These are phyloP conservation scores for Hyperoplus immaculatus DNA, from an alignment of 2,797 vertebrate genomes.

Conservation along the genomic window DNA sequence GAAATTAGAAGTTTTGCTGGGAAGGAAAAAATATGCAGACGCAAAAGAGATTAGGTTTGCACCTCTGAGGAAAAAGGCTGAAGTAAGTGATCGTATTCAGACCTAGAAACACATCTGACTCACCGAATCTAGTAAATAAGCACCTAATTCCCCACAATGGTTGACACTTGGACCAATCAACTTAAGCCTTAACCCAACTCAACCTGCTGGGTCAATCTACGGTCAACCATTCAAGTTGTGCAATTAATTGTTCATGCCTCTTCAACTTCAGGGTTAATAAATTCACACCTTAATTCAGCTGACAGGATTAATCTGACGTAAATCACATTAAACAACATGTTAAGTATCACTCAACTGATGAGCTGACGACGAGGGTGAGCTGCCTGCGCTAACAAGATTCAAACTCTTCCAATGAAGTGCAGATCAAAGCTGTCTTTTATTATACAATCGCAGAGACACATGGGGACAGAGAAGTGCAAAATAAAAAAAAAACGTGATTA, in stretches of 20 bases:
- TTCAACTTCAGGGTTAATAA: neutral
- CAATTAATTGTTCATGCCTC: neutral
- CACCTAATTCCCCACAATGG: neutral
- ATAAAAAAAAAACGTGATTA: slow-evolving; percentile 36
- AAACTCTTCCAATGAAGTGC: slow-evolving; percentile 32
- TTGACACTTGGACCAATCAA: slow-evolving; percentile 15
- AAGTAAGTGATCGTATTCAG: slow-evolving; percentile 2
- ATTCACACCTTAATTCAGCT: slow-evolving; percentile 5
- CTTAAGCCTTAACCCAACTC: slow-evolving; percentile 8
- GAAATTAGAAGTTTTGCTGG: slow-evolving; percentile 5
- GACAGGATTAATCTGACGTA: slow-evolving; percentile 2
- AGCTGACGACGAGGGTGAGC: neutral
- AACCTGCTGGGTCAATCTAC: slow-evolving; percentile 14
- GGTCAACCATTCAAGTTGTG: neutral
- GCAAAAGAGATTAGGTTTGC: slow-evolving; percentile 9
- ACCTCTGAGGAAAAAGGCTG: slow-evolving; percentile 11
- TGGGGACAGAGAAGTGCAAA: slow-evolving; percentile 13
- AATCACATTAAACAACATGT: slow-evolving; percentile 10
- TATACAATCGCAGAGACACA: slow-evolving; percentile 23
- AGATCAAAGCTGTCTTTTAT: slow-evolving; percentile 7
- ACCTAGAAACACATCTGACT: slow-evolving; percentile 27
- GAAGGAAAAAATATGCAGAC: slow-evolving; percentile 12
- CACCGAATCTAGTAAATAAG: neutral
- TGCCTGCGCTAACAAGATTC: slow-evolving; percentile 29
- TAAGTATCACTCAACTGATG: slow-evolving; percentile 11